phyloP scores from a whole-genome alignment of 2,888 invertebrate genomes.

The Heliconius aoede region DNA sequence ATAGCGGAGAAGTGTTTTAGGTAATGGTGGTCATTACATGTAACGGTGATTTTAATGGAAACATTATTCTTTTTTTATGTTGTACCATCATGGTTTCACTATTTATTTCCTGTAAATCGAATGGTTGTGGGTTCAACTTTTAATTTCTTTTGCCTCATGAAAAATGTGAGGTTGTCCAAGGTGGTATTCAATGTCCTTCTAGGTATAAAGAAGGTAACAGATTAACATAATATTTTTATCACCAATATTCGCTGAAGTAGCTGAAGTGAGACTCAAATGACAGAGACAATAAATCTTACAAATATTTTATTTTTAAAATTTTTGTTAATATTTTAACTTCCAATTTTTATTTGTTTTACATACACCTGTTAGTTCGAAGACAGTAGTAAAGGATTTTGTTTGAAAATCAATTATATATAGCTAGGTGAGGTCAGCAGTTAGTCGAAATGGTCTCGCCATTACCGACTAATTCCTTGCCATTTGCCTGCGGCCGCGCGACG shows the following conservation, averaged over 20 bases:
- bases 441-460: conserved; percentile 81
- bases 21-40: conserved; percentile 5
- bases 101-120: not conserved
- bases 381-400: conserved; percentile 34
- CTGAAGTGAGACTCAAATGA: not conserved
- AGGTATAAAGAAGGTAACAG: too few relatives aligned
- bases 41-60: not conserved
- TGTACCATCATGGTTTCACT: not conserved
- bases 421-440: conserved; percentile 76
- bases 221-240: too few relatives aligned
- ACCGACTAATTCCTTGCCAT: conserved; percentile 81
- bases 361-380: not conserved
- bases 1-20: not conserved
- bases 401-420: conserved; percentile 76
- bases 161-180: not conserved
- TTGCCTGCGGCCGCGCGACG: conserved; percentile 74
- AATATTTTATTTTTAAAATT: not conserved
- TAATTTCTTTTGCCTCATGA: not conserved
- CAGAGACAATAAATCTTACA: not conserved
- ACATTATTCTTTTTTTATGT: not conserved
- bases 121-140: not conserved
- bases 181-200: not conserved
- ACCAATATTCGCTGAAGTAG: not conserved
- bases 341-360: not conserved
- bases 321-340: not conserved